Evolutionary conservation across 2,888 invertebrate genomes (phyloP), one percentile per base, ranked within the genome.

Genomic region (Phanerotoma sp.): DNA sequence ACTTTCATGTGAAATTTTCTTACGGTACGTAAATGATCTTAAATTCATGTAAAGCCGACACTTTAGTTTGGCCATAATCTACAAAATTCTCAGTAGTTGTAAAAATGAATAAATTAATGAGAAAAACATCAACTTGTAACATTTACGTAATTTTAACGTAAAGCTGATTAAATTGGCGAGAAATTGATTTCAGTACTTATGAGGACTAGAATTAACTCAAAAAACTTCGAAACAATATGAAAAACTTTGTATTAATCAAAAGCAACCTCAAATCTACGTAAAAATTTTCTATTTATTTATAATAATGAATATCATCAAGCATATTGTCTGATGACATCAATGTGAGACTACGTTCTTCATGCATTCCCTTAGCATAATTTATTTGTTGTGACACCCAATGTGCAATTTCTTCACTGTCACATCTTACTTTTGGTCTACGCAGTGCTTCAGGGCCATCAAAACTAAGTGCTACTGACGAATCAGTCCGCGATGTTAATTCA

Each of bases 311-410:
- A 49, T 76, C 76, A 33, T 77, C 77, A 33, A 77, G 59, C 68
- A 77, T 74, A 47, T 73, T 77, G 59, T 77, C 77, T 22, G 76
- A 77, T 5, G 76, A 77, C 55, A 73, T 80, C 62, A 88, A 80
- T 51, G 91, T 92, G 73, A 91, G 87, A 69, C 84, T 83, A 60
- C 86, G 82, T 79, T 95, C 94, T 73, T 90, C 87, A 78, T 88
- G 88, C 72, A 93, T 85, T 69, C 87, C 87, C 76, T 90, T 89
- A 52, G 95, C 95, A 78, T 91, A 91, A 71, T 91, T 93, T 61
- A 96, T 91, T 81, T 93, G 89, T 63, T 88, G 86, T 21, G 87
- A 85, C n/a, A 85, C 85, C 79, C 85, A 83, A 61, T 81, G 82
- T 15, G 91, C 89, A 61, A 89, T 83, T 62, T 83, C 83, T 55